These are phyloP conservation scores for Sesamia inferens DNA, from an alignment of 2,888 invertebrate species.

Conservation along the genomic window DNA sequence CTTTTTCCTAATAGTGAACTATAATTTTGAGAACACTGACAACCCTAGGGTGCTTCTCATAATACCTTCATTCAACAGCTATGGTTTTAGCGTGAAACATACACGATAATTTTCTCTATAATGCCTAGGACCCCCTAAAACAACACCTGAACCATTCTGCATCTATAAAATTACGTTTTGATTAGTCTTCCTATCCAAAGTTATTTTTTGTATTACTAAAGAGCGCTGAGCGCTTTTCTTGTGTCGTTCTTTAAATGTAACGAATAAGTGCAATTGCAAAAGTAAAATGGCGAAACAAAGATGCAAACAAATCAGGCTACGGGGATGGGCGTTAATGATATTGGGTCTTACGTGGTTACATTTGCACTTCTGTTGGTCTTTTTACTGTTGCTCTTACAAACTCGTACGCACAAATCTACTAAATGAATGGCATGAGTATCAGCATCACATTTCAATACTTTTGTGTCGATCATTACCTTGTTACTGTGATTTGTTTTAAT, in stretches of 20 bases:
- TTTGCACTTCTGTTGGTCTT: conserved; percentile 2
- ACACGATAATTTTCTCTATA: conserved; percentile 3
- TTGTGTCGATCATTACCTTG: conserved; percentile 81
- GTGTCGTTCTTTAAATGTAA: conserved; percentile 29
- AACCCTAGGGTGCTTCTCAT: background rate
- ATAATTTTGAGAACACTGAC: conserved; percentile 21
- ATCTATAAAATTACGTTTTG: conserved; percentile 41
- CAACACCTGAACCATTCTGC: conserved; percentile 12
- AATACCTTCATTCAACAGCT: conserved; percentile 15
- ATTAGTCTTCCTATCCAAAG: conserved; percentile 49
- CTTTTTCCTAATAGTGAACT: conserved; percentile 7
- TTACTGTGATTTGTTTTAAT: conserved; percentile 88
- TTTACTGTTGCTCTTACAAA: conserved; percentile 26
- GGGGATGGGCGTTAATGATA: background rate
- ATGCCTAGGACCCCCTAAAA: conserved; percentile 10
- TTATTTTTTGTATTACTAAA: conserved; percentile 14
- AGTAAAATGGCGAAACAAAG: conserved; percentile 12
- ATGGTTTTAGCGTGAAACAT: conserved; percentile 10
- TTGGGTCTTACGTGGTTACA: background rate
- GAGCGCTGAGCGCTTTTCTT: conserved; percentile 34
- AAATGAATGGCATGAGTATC: conserved; percentile 52
- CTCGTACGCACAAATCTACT: conserved; percentile 57
- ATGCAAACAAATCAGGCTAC: background rate
- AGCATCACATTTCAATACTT: conserved; percentile 79
- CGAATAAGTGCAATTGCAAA: conserved; percentile 15